A percentile compares a stretch with the other conserved stretches of the same genome.
These are phyloP conservation scores for Caradrina kadenii DNA, from an alignment of 2,888 invertebrate genomes.

Conservation along the genomic window DNA sequence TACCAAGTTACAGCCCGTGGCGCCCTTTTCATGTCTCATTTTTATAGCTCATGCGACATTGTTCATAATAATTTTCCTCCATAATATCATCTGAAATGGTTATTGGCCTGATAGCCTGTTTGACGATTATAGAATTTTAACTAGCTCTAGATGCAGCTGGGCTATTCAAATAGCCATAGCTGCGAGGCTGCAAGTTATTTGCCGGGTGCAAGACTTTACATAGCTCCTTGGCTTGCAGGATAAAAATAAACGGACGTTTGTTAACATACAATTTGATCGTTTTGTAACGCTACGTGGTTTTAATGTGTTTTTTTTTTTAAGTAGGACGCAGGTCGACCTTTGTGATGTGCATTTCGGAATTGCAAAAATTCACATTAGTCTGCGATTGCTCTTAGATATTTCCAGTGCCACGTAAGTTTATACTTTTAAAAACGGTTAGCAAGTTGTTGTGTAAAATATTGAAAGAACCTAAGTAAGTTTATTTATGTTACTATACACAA, in stretches of 20 bases:
- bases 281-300: constrained; percentile 53
- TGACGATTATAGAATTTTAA: constrained; percentile 60
- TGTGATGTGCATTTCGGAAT: constrained; percentile 52
- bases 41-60: constrained; percentile 81
- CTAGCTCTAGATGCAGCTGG: constrained; percentile 48
- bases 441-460: constrained; percentile 51
- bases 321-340: constrained; percentile 61
- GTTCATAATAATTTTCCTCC: constrained; percentile 74
- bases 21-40: constrained; percentile 78
- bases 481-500: constrained; percentile 29
- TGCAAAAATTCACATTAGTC: constrained; percentile 57
- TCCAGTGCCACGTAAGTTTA: constrained; percentile 25
- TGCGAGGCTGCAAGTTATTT: constrained; percentile 37
- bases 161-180: constrained; percentile 48
- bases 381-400: constrained; percentile 55
- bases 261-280: constrained; percentile 43
- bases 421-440: constrained; percentile 52
- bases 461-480: constrained; percentile 30
- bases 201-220: constrained; percentile 33
- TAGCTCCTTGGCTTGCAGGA: constrained; percentile 19
- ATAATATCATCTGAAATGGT: constrained; percentile 58
- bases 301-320: constrained; percentile 50
- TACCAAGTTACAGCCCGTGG: constrained; percentile 60
- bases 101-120: constrained; percentile 57
- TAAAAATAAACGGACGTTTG: constrained; percentile 29